These are phyloP conservation scores for Enteromius unitaeniatus DNA, from an alignment of 2,797 vertebrate genomes.

Conservation along the genomic window DNA sequence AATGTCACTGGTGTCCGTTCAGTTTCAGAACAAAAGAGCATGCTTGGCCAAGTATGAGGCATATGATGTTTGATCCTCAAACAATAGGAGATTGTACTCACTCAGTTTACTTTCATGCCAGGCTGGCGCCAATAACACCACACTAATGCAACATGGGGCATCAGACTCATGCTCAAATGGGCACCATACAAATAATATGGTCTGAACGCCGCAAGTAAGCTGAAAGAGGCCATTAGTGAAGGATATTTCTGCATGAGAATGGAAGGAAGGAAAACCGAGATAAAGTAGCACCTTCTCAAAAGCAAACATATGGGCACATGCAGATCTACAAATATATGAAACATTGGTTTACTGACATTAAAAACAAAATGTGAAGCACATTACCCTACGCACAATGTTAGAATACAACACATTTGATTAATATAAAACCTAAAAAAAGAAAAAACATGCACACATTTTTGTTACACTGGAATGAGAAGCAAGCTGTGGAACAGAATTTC, in stretches of 20 bases:
- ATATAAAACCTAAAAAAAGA: neutral
- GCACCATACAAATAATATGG: conserved; percentile 66
- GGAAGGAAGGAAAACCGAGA: neutral
- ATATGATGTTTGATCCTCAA: conserved; percentile 76
- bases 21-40: conserved; percentile 59
- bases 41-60: conserved; percentile 64
- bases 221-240: conserved; percentile 53
- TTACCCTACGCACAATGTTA: neutral
- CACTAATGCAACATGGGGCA: conserved; percentile 45
- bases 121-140: conserved; percentile 56
- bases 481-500: neutral
- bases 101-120: conserved; percentile 63
- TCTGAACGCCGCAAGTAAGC: conserved; percentile 66
- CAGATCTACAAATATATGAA: neutral
- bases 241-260: conserved; percentile 48
- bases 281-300: neutral
- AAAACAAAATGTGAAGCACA: neutral
- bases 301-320: neutral
- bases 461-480: neutral
- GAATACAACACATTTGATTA: neutral
- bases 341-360: neutral
- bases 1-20: conserved; percentile 61
- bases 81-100: conserved; percentile 77
- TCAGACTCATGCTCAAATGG: conserved; percentile 70
- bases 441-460: neutral